phyloP scores from a whole-genome alignment of 2,797 vertebrate genomes.

The Gymnopithys bicolor region DNA sequence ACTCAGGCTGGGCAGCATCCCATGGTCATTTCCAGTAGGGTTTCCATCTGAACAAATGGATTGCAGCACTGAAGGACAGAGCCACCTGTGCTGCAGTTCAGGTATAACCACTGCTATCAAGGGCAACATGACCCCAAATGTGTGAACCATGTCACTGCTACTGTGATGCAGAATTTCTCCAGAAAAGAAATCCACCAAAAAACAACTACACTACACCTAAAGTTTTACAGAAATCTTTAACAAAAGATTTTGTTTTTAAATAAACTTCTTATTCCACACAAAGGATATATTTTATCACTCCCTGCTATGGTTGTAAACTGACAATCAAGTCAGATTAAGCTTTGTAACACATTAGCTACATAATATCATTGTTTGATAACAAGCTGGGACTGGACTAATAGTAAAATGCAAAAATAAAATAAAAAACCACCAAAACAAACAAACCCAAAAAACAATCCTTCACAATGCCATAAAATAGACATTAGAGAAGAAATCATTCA shows the following conservation, averaged over 20 bases:
- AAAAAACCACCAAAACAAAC: too few species aligned
- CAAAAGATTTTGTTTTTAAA: not conserved
- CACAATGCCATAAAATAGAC: not conserved
- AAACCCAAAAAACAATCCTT: not conserved
- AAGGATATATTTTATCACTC: not conserved
- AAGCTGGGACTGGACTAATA: not conserved
- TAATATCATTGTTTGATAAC: not conserved
- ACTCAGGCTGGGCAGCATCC: not conserved
- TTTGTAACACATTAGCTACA: not conserved
- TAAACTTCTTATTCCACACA: not conserved
- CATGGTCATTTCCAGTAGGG: not conserved
- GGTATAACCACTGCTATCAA: not conserved
- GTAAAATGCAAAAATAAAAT: not conserved
- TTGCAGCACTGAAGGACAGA: not conserved
- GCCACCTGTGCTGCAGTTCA: not conserved
- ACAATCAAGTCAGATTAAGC: not conserved
- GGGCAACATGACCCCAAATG: not conserved
- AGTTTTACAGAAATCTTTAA: not conserved
- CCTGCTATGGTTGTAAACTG: not conserved
- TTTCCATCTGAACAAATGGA: not conserved
- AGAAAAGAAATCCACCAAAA: accelerated
- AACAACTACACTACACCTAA: not conserved
- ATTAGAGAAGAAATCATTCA: not conserved
- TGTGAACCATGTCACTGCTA: not conserved
- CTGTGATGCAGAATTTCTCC: not conserved